These are phyloP conservation scores for Drosophila affinis DNA, from an alignment of 2,888 invertebrate genomes.

Conservation along the genomic window DNA sequence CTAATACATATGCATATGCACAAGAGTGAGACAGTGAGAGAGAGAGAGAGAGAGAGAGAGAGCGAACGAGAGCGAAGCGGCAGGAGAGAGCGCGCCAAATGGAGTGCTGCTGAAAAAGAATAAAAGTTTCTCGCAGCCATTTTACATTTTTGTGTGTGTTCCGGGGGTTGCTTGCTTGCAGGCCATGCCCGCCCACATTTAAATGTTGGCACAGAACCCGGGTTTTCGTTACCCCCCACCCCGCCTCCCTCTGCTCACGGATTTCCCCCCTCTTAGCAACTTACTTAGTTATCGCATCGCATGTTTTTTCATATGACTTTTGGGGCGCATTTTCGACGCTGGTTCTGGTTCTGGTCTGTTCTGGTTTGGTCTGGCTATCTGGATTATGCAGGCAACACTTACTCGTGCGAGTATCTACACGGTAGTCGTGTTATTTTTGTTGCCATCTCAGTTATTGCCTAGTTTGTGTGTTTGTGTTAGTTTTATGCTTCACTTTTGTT, in stretches of 20 bases:
- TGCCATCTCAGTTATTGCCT: conserved; percentile 39
- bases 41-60: conserved; percentile 31
- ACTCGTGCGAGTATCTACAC: not conserved
- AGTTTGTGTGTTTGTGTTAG: conserved; percentile 36
- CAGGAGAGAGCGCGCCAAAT: conserved; percentile 54
- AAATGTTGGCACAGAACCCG: conserved; percentile 76
- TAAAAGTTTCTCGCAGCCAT: conserved; percentile 80
- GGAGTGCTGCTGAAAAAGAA: conserved; percentile 75
- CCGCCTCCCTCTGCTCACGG: conserved; percentile 14
- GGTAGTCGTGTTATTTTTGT: conserved; percentile 1
- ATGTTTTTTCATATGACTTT: conserved; percentile 77
- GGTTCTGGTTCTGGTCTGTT: conserved; percentile 14
- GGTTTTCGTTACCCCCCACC: conserved; percentile 3
- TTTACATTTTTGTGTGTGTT: conserved; percentile 64
- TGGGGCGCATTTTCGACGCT: conserved; percentile 69
- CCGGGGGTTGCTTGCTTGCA: conserved; percentile 62
- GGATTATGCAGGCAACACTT: conserved; percentile 43
- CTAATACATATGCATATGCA: conserved; percentile 15
- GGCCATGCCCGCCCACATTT: conserved; percentile 75
- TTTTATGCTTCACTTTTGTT: conserved; percentile 51
- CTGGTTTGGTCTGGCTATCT: conserved; percentile 17
- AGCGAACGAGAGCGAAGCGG: conserved; percentile 40
- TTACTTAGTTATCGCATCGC: conserved; percentile 75
- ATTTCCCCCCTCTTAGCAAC: conserved; percentile 11
- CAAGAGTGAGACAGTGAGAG: conserved; percentile 11